Percentiles rank a stretch among this genome's conserved stretches.
These are phyloP conservation scores for Pinctada fucata DNA, from an alignment of 2,888 invertebrate species.

Conservation along the genomic window DNA sequence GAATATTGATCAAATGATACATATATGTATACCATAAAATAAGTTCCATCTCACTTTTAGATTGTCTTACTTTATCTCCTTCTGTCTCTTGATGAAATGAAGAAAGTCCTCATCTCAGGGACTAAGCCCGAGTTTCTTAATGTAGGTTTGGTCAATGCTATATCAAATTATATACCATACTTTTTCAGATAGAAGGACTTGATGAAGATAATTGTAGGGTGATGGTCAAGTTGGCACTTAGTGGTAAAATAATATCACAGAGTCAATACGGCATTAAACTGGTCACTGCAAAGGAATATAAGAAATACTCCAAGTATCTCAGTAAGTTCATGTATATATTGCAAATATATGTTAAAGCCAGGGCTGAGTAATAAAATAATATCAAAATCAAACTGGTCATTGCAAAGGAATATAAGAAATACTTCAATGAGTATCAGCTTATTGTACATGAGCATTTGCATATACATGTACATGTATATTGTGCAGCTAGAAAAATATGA, in stretches of 20 bases:
- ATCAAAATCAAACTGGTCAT: slow-evolving; percentile 86
- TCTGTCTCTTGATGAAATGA: too few species aligned
- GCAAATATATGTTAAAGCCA: slow-evolving; percentile 64
- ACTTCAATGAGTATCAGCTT: background rate
- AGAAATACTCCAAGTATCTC: slow-evolving; percentile 89
- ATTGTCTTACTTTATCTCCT: too few species aligned
- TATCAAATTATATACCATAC: background rate
- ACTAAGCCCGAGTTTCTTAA: too few species aligned
- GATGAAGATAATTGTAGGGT: slow-evolving; percentile 75
- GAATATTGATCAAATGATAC: too few species aligned
- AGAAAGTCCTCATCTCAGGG: too few species aligned
- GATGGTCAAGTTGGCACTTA: slow-evolving; percentile 71
- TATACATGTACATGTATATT: too few species aligned
- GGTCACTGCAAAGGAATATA: slow-evolving; percentile 88
- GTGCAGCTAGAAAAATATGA: too few species aligned
- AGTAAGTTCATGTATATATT: slow-evolving; percentile 82
- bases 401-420: slow-evolving; percentile 84
- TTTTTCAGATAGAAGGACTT: slow-evolving; percentile 67
- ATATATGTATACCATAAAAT: too few species aligned
- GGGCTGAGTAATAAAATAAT: slow-evolving; percentile 65
- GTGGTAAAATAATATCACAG: slow-evolving; percentile 65
- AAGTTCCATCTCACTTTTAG: too few species aligned
- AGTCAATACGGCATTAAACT: slow-evolving; percentile 88
- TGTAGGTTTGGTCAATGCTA: background rate
- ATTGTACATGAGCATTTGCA: background rate